Evolutionary conservation across 2,888 invertebrate species (phyloP).

Genomic region (Pollenia labialis): DNA sequence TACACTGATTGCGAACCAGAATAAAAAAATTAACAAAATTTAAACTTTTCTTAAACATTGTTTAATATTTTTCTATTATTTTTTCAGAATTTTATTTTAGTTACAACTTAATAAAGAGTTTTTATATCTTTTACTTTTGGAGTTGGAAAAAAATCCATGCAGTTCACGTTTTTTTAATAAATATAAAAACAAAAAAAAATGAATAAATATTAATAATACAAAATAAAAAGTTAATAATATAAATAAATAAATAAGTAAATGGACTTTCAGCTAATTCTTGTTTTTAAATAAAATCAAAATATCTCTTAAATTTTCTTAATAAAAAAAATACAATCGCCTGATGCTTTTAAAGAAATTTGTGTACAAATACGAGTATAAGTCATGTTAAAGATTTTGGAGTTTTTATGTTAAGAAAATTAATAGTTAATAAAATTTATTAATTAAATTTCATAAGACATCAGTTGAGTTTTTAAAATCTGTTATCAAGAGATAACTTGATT

Average conservation of each 20-base stretch:
- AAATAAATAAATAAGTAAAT: constrained; percentile 54
- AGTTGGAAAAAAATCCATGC: constrained; percentile 42
- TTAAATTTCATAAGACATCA: constrained; percentile 65
- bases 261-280: constrained; percentile 28
- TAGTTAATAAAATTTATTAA: constrained; percentile 69
- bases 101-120: constrained; percentile 62
- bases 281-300: constrained; percentile 30
- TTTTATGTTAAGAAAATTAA: constrained; percentile 56
- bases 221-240: constrained; percentile 53
- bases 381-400: constrained; percentile 70
- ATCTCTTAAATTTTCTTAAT: constrained; percentile 25
- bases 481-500: constrained; percentile 24
- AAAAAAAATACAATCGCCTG: constrained; percentile 32
- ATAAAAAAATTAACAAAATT: background rate
- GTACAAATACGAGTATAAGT: constrained; percentile 81
- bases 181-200: constrained; percentile 52
- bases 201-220: constrained; percentile 40
- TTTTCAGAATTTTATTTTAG: constrained; percentile 40
- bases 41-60: constrained; percentile 7
- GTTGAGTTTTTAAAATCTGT: background rate
- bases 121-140: constrained; percentile 23
- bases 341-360: constrained; percentile 73
- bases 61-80: constrained; percentile 38
- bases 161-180: constrained; percentile 63
- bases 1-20: too few species aligned